phyloP scores from a whole-genome alignment of 2,797 vertebrate genomes.

The Rhodeus uyekii region DNA sequence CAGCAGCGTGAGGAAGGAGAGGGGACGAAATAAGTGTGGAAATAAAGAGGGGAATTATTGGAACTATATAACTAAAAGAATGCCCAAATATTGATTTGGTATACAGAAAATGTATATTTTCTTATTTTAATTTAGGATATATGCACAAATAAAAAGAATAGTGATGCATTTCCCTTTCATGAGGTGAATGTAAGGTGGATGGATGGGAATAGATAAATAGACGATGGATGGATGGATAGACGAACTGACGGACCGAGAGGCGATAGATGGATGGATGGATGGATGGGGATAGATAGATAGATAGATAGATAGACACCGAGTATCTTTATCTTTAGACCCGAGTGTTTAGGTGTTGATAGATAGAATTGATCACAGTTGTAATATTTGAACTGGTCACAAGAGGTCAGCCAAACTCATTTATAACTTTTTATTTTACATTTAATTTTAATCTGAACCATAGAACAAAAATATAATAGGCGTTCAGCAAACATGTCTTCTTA shows the following conservation, averaged over 20 bases:
- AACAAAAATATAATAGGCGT: not conserved
- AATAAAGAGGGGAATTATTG: not conserved
- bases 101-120: not conserved
- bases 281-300: not conserved
- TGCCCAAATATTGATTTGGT: not conserved
- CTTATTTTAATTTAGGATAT: not conserved
- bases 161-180: not conserved
- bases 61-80: not conserved
- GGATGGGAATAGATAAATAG: not conserved
- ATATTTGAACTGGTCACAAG: not conserved
- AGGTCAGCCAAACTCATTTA: constrained; percentile 4
- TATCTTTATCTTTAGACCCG: no score
- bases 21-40: not conserved
- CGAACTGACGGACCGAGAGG: no score
- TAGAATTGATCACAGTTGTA: not conserved
- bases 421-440: not conserved
- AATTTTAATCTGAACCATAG: not conserved
- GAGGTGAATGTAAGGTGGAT: not conserved
- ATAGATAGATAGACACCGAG: not conserved
- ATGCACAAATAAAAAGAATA: not conserved
- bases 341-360: no score
- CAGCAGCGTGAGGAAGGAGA: not conserved
- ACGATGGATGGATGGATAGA: not conserved
- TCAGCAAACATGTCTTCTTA: not conserved
- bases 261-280: not conserved